Percentiles rank a stretch among this genome's conserved stretches.
Evolutionary conservation across 2,888 invertebrate genomes (phyloP).

Genomic region (Chironomus riparius): DNA sequence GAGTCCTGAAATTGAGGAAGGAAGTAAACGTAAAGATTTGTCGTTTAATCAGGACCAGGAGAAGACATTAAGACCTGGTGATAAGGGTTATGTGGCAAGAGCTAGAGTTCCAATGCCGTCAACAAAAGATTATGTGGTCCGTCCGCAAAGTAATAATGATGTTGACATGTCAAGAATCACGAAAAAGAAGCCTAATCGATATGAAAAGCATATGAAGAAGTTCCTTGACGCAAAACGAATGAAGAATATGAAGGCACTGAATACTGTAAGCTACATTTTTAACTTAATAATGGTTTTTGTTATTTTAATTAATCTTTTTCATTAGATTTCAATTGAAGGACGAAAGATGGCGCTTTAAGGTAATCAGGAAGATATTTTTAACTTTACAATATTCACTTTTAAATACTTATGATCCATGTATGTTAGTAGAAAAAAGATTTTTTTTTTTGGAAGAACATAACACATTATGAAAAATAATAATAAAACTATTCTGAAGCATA

Average conservation of each 20-base stretch:
- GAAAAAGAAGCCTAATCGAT: conserved; percentile 79
- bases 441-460: no score
- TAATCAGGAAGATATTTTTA: not conserved
- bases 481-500: not conserved
- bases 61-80: conserved; percentile 76
- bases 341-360: conserved; percentile 84
- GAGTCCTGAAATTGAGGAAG: conserved; percentile 39
- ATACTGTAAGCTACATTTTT: no score
- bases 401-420: not conserved
- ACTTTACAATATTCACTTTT: not conserved
- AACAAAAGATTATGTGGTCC: conserved; percentile 90
- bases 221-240: conserved; percentile 77
- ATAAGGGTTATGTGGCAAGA: conserved; percentile 89
- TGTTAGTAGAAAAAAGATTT: not conserved
- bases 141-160: conserved; percentile 87
- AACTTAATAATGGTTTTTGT: not conserved
- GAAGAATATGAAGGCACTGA: conserved; percentile 68
- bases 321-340: conserved; percentile 83
- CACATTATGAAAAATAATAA: not conserved
- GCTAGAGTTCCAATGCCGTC: conserved; percentile 93
- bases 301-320: not conserved
- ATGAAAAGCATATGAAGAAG: conserved; percentile 87
- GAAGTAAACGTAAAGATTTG: conserved; percentile 49
- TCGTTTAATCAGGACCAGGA: conserved; percentile 50
- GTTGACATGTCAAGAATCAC: conserved; percentile 68